Evolutionary conservation across 1,140 invertebrate species (phyloP), one percentile per base, ranked within the genome.

Genomic region (Drosophila bifasciata): DNA sequence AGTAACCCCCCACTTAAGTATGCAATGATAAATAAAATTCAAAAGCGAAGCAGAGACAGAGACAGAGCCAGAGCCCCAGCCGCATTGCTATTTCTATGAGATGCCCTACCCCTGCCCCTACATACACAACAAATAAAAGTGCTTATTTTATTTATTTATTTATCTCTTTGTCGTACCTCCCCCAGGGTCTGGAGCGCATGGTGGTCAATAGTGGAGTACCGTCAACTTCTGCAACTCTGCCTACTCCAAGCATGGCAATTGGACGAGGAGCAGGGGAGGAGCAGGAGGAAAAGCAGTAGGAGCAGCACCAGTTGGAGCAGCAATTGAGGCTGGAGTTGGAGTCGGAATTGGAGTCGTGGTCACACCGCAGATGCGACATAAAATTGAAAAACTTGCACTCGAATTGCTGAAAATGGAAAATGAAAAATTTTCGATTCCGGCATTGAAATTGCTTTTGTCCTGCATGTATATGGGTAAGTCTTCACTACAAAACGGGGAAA

Each of bases 391-490:
- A 92, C 92, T 96, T 21, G 94, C 95, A 44, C 93, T 96, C 44
- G 95, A 97, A 72, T 93, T 95, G 69, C 91, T 96, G 56, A 95
- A 94, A 79, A 92, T 95, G 75, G 93, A 94, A 21, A 95, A 94
- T 92, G 95, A 95, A 23, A 92, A 93, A 76, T 92, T 94, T 59
- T 94, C 95, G 25, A 91, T 97, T 59, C 93, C 95, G 53, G 95
- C 95, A 11, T 91, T 96, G 52, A 95, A 96, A 75, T 92, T 97
- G 23, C 93, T 97, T 69, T 92, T 97, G 56, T 95, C 95, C 16
- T 96, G 96, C 76, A 96, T 97, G 93, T 97, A 97, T 92, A 94
- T 95, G 64, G 95, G 93, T 93, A 92, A 91, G 90, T 91, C 19
- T 11, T 11, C 45, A 43, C 25, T 16, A 13, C 53, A 40, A 66